phyloP scores from a whole-genome alignment of 2,113 vertebrate species.

The Sarotherodon lohbergeri region DNA sequence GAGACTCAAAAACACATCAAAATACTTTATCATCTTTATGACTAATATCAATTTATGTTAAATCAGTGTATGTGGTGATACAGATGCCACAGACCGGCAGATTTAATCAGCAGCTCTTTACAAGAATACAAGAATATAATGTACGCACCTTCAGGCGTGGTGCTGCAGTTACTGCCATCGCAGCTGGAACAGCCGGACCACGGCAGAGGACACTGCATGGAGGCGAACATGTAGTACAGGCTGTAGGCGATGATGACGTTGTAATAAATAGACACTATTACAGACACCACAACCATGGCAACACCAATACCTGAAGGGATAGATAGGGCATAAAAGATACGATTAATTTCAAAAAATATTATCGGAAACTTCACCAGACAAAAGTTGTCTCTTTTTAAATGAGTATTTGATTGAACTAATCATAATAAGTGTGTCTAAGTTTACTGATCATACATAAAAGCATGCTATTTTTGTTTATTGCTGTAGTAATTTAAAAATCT shows the following conservation, averaged over 20 bases:
- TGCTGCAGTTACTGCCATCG: constrained; percentile 77
- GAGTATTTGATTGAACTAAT: not conserved
- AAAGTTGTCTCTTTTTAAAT: not conserved
- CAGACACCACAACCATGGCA: constrained; percentile 83
- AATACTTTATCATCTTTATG: not conserved
- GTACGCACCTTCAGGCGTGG: constrained; percentile 68
- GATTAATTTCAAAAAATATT: not conserved
- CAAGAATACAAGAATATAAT: not conserved
- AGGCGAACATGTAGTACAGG: constrained; percentile 91
- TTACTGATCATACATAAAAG: not conserved
- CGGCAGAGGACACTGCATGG: constrained; percentile 84
- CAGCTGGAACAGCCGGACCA: constrained; percentile 79
- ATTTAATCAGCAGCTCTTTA: not conserved
- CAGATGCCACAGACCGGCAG: not conserved
- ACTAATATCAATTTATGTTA: not conserved
- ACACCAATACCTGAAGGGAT: constrained; percentile 82
- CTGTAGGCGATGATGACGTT: constrained; percentile 91
- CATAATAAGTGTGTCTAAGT: not conserved
- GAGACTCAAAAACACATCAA: not conserved
- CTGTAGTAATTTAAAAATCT: not conserved
- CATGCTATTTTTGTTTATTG: not conserved
- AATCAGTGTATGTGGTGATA: not conserved
- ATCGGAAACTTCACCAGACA: not conserved
- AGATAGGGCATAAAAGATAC: not conserved
- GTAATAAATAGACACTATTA: constrained; percentile 85